A percentile compares a stretch with the other conserved stretches of the same genome.
These are phyloP conservation scores for Forbesichthys agassizii DNA, from an alignment of 2,113 vertebrate genomes.

Conservation along the genomic window DNA sequence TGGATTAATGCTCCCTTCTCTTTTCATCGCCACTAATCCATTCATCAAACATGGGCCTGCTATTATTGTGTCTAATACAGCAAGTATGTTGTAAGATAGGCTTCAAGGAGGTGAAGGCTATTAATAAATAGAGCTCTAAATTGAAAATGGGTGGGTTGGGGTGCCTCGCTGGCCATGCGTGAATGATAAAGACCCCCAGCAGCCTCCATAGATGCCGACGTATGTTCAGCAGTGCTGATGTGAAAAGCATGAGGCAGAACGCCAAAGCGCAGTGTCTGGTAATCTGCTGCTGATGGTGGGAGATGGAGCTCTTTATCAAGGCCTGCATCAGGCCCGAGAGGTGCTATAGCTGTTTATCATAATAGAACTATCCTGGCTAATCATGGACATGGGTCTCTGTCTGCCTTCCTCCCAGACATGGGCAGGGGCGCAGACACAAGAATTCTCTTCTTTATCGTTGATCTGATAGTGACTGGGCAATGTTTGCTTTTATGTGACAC, in stretches of 20 bases:
- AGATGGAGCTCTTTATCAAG: conserved; percentile 95
- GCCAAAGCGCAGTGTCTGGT: conserved; percentile 79
- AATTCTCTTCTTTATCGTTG: conserved; percentile 7
- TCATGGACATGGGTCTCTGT: conserved; percentile 93
- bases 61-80: conserved; percentile 36
- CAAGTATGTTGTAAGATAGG: conserved; percentile 46
- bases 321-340: conserved; percentile 95
- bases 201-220: conserved; percentile 50
- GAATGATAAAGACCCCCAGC: conserved; percentile 87
- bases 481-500: conserved; percentile 31
- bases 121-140: conserved; percentile 75
- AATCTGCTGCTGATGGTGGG: conserved; percentile 86
- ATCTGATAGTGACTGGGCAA: no score
- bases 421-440: conserved; percentile 53
- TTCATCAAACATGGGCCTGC: conserved; percentile 84
- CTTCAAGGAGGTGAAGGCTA: conserved; percentile 48
- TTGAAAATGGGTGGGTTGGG: conserved; percentile 76
- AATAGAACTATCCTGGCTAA: conserved; percentile 94
- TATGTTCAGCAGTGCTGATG: conserved; percentile 64
- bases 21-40: conserved; percentile 93
- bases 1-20: conserved; percentile 83
- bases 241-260: conserved; percentile 72
- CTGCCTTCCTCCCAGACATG: conserved; percentile 22
- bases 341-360: conserved; percentile 89
- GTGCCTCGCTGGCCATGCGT: conserved; percentile 76